Percentiles rank a stretch among this genome's conserved stretches.
Conservation (phyloP, 2,797 vertebrate genomes). For the Sebastes itinus region DNA sequence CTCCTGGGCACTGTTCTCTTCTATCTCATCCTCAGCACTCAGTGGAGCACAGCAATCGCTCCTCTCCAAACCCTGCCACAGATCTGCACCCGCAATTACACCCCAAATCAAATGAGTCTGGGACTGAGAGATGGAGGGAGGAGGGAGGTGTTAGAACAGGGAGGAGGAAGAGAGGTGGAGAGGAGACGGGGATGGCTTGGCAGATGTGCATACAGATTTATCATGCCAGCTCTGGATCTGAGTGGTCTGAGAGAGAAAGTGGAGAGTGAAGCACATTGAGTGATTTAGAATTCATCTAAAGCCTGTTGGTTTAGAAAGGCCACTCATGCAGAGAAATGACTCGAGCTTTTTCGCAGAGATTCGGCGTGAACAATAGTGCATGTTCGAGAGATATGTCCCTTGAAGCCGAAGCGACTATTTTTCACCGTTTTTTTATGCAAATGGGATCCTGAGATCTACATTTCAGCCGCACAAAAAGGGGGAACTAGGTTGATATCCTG, state of each 20-base stretch:
- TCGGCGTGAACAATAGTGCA: constrained; percentile 37
- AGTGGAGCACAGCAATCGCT: constrained; percentile 68
- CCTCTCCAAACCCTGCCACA: constrained; percentile 66
- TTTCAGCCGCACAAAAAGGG: constrained; percentile 5
- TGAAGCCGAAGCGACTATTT: constrained; percentile 4
- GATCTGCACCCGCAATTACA: constrained; percentile 74
- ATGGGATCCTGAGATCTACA: background rate
- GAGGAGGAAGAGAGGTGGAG: background rate
- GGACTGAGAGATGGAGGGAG: constrained; percentile 42
- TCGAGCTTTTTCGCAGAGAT: constrained; percentile 24
- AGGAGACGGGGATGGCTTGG: constrained; percentile 44
- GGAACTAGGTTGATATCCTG: background rate
- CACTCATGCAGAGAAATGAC: constrained; percentile 53
- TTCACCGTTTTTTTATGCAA: constrained; percentile 14
- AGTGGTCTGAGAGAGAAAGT: constrained; percentile 44
- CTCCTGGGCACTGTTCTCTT: constrained; percentile 61
- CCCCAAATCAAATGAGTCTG: constrained; percentile 73
- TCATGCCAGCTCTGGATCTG: constrained; percentile 56
- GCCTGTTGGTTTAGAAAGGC: constrained; percentile 58
- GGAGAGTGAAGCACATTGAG: constrained; percentile 35
- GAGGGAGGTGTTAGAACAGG: background rate
- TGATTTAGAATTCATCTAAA: constrained; percentile 57
- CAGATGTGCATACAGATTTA: constrained; percentile 70
- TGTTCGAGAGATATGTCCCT: constrained; percentile 22
- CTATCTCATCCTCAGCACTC: constrained; percentile 70